Percentiles rank a stretch among this genome's conserved stretches.
Evolutionary conservation across 2,888 invertebrate species (phyloP).

Genomic region (Molanna angustata): DNA sequence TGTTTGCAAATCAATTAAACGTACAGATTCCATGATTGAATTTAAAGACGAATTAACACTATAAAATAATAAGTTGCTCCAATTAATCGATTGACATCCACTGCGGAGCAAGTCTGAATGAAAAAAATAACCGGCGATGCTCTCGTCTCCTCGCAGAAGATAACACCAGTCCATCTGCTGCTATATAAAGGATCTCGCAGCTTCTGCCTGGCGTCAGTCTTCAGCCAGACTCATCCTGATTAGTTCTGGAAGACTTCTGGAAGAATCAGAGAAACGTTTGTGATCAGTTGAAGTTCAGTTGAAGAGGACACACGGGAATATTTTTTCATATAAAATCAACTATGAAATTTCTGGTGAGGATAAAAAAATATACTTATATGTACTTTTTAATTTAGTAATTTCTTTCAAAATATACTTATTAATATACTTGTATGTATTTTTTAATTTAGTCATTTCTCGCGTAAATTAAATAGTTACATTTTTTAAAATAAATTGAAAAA

Average conservation of each 20-base stretch:
- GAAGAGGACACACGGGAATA: background rate
- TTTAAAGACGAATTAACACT: too few species aligned
- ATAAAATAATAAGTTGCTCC: too few species aligned
- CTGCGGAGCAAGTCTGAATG: constrained; percentile 14
- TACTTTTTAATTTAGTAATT: too few species aligned
- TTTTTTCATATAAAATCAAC: background rate
- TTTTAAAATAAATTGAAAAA: too few species aligned
- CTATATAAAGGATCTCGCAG: constrained; percentile 9
- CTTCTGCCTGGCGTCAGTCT: constrained; percentile 10
- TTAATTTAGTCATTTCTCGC: background rate
- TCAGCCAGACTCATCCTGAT: constrained; percentile 12
- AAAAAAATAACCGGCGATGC: constrained; percentile 9
- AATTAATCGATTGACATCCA: constrained; percentile 7
- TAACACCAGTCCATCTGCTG: constrained; percentile 13
- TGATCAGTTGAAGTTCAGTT: background rate
- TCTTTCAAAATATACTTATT: background rate
- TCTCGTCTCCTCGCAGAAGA: background rate
- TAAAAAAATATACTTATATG: too few species aligned
- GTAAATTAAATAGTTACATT: too few species aligned
- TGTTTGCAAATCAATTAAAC: too few species aligned
- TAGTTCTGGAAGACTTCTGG: constrained; percentile 10
- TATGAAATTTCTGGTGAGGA: constrained; percentile 15
- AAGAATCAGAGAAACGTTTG: constrained; percentile 3
- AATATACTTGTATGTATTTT: background rate
- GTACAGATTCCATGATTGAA: too few species aligned